Evolutionary conservation across 2,888 invertebrate species (phyloP), one percentile per base, ranked within the genome.

Genomic region (Eretmocerus hayati): DNA sequence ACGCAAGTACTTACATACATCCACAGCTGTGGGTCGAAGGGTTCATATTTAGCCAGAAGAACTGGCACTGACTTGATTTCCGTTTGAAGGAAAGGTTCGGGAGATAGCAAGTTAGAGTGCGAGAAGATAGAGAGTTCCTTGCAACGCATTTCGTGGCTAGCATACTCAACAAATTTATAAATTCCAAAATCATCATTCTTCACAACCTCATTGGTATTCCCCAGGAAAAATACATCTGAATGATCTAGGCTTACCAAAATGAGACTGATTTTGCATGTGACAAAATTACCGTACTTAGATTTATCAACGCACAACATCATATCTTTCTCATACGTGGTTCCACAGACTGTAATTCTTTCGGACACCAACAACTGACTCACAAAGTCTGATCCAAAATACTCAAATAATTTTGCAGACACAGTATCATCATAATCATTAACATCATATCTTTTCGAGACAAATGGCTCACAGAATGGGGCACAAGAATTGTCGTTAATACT

Each of bases 261-360:
- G 4, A 16, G n/a, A 13, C 19, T 6, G 13, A 38, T 22, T 22
- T 8, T 38, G 6, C 41, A 31, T 5, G 20, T 41, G 11, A 41
- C 4, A 13, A 41, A 41, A 31, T 41, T 41, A 6, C 20, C 20
- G 16, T 20, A 41, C 19, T 18, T n/a, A 16, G 16, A 19, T 15
- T 30, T 41, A 13, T n/a, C 41, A 3, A 41, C 13, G 26, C 48
- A 50, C 20, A 55, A 22, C 15, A 13, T 18, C 42, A 50, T 47
- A 6, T 23, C 42, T 8, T 35, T 35, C 9, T 33, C 26, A 41
- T 52, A 55, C 11, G 21, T 1, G n/a, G 48, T 40, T 9, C 46
- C 46, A 35, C 35, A 20, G 23, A 39, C 50, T 15, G 18, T 21
- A 16, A 48, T 18, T 31, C 31, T 32, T n/a, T 18, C 5, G 23